Base-by-base conservation (phyloP, 1,140 invertebrate genomes). In the Apis laboriosa region DNA sequence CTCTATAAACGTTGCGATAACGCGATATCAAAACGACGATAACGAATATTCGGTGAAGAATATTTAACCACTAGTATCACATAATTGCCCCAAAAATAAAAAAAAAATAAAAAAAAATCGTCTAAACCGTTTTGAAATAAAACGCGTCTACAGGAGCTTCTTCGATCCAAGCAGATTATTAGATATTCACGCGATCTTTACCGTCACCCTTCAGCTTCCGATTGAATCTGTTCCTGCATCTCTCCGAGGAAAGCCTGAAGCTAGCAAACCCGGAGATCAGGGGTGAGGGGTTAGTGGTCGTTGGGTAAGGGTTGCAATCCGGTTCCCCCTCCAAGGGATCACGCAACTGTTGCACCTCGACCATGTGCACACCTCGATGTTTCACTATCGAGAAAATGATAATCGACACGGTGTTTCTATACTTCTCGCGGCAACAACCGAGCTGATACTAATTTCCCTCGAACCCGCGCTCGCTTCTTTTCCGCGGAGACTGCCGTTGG, bases 181-280 rank as follows among this genome's bases (percentile, higher is more conserved):
- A 56, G 70, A 66, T 73, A 76, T 81, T 56, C 73, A 17, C 80
- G 55, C 63, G 53, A 84, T 80, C 77, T 82, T 86, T 90, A 90
- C 90, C 90, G 76, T 90, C 89, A 74, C 80, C 77, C 76, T 90
- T 90, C 83, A 90, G 81, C 75, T 90, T 90, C 67, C 89, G 89
- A 73, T 90, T 83, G 55, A 90, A 85, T 87, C 86, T 90, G 85
- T 81, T 87, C 84, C 86, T 87, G 84, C 80, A 90, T 78, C 86
- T 87, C 77, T 90, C 89, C 11, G 90, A 85, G 67, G 86, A 90
- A 58, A 90, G 70, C 83, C 86, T 87, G 75, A 90, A 82, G 68
- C 82, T 87, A 28, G 76, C 82, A 15, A 91, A 84, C 76, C 89
- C 60, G 66, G 84, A 84, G 73, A 89, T 87, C 81, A 91, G 81